Percentiles rank a stretch among this genome's conserved stretches.
phyloP scores from a whole-genome alignment of 23 tunicate genomes.

The Diplosoma virens region DNA sequence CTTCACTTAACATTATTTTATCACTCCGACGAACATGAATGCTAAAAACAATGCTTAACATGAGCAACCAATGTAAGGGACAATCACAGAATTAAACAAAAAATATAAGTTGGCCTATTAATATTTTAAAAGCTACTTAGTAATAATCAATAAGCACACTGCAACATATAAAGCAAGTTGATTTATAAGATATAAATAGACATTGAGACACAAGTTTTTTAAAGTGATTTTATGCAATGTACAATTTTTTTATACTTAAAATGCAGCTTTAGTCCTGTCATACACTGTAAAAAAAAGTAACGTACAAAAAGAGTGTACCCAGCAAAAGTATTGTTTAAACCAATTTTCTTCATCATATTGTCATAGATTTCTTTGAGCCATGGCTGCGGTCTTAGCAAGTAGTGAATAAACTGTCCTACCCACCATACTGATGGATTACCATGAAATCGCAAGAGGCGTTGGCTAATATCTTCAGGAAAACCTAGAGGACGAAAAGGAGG shows the following conservation, averaged over 20 bases:
- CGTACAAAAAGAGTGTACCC: conserved; percentile 32
- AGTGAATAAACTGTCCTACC: conserved; percentile 75
- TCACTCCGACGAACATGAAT: conserved; percentile 81
- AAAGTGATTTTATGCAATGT: too few species aligned
- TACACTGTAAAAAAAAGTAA: background rate
- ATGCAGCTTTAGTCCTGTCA: too few species aligned
- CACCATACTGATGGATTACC: conserved; percentile 93
- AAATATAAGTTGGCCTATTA: too few species aligned
- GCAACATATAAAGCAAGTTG: too few species aligned
- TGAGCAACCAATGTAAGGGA: background rate
- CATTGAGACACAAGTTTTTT: background rate
- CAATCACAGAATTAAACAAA: background rate
- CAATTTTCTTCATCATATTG: conserved; percentile 12
- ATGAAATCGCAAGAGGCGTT: conserved; percentile 39
- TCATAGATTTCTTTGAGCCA: conserved; percentile 48
- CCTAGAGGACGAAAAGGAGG: conserved; percentile 74
- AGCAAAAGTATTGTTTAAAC: conserved; percentile 37
- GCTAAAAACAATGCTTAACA: conserved; percentile 18
- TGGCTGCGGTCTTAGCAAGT: conserved; percentile 64
- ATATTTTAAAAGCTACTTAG: too few species aligned
- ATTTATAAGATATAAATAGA: background rate
- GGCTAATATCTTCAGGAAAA: conserved; percentile 56
- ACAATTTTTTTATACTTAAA: too few species aligned
- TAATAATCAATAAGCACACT: too few species aligned
- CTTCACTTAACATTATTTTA: conserved; percentile 81